These are phyloP conservation scores for Zapornia atra DNA, from an alignment of 2,113 vertebrate genomes.

Conservation along the genomic window DNA sequence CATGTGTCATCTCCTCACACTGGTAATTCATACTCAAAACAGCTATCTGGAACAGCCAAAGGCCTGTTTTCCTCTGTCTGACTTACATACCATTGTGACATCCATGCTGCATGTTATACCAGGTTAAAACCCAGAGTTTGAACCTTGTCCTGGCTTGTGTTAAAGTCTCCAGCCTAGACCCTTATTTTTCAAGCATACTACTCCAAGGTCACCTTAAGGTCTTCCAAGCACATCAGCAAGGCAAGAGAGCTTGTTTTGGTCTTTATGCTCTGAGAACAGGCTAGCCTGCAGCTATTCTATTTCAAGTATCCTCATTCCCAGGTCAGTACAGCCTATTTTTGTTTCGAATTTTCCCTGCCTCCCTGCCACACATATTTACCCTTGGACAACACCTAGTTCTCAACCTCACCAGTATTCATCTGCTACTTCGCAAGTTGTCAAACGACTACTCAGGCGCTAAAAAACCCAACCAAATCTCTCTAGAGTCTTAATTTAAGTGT, in stretches of 20 bases:
- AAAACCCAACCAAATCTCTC: slow-evolving; percentile 39
- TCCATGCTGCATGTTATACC: not conserved
- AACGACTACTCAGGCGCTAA: slow-evolving; percentile 56
- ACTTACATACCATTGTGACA: not conserved
- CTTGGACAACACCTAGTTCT: slow-evolving; percentile 63
- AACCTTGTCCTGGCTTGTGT: not conserved
- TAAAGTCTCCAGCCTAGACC: not conserved
- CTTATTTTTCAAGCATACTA: not conserved
- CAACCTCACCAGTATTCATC: slow-evolving; percentile 46
- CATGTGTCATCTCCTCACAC: not conserved
- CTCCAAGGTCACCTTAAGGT: not conserved
- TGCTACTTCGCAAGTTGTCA: slow-evolving; percentile 63
- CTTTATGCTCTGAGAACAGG: not conserved
- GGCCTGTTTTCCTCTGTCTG: not conserved
- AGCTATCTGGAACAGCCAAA: not conserved
- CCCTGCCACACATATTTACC: slow-evolving; percentile 44
- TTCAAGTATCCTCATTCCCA: slow-evolving; percentile 47
- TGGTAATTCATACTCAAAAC: not conserved
- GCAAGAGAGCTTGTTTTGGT: not conserved
- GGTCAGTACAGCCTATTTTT: slow-evolving; percentile 52
- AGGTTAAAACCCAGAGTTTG: not conserved
- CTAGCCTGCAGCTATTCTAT: slow-evolving; percentile 31
- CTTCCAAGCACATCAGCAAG: not conserved
- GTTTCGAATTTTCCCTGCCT: slow-evolving; percentile 37
- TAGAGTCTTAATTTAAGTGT: slow-evolving; percentile 59